Base-by-base conservation (phyloP, 1,140 invertebrate genomes). In the Sitophilus oryzae region DNA sequence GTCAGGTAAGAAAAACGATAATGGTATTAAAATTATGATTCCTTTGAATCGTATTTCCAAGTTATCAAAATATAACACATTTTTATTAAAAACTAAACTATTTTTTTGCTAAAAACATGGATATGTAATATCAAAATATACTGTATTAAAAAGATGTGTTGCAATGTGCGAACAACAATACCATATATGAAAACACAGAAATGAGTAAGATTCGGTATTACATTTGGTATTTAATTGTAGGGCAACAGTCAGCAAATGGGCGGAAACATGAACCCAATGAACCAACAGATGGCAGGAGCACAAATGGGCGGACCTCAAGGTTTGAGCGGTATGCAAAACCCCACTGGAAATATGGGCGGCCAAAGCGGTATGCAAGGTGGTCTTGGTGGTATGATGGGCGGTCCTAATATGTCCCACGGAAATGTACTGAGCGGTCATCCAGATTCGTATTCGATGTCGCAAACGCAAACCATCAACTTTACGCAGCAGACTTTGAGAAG, bases 381-480 rank as follows among this genome's bases (percentile, higher is more conserved):
- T 25, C 38, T 62, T 52, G 50, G 62, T 41, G 61, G 59, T 15
- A 47, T 49, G 41, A 60, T 63, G 56, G 63, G 58, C 9, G 55
- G 52, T 15, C 54, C 47, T 23, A 37, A 44, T 22, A 49, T 59
- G 35, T 34, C 52, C n/a, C 48, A 54, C 42, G 61, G 59, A 8
- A 44, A 44, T 10, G 54, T 64, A 35, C 55, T 57, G 36, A 35
- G 52, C 6, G 45, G 47, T n/a, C 43, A 64, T 19, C 37, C 22
- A 58, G 84, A 85, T 55, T 78, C 80, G 8, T 84, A 84, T 66
- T 83, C 84, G 14, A 80, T 88, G 56, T 84, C 84, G 3, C 86
- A 89, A 72, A 84, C 84, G 40, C 86, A 89, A 72, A 88, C 85
- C 48, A 87, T 92, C 62, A 90, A 89, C 67, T 88, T 91, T 66